Conservation (phyloP, 2,888 invertebrate species). For the Anodontia alba region DNA sequence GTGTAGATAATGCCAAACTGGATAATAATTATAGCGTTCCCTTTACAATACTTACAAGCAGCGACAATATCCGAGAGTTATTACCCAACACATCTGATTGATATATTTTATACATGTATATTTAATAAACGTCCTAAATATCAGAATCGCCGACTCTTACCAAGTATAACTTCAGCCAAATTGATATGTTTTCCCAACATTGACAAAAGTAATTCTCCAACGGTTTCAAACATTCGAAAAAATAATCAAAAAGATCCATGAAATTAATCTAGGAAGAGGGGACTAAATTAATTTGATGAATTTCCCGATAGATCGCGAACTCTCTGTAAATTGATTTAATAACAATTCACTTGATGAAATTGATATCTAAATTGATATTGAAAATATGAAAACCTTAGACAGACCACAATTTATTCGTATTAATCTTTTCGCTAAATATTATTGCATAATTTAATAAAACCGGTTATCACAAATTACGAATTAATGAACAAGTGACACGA, state of each 20-base stretch:
- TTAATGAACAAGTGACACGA: constrained; percentile 15
- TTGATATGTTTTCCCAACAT: background rate
- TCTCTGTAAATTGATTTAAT: constrained; percentile 20
- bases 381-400: constrained; percentile 19
- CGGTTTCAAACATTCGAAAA: constrained; percentile 21
- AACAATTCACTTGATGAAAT: constrained; percentile 20
- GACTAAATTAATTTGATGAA: constrained; percentile 21
- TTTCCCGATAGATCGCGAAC: constrained; percentile 21
- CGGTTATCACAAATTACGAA: constrained; percentile 20
- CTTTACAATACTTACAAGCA: too few relatives aligned
- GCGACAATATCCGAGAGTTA: too few relatives aligned
- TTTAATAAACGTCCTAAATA: background rate
- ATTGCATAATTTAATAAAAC: constrained; percentile 21
- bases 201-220: constrained; percentile 17
- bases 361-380: constrained; percentile 21
- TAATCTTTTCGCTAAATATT: constrained; percentile 21
- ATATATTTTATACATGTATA: too few relatives aligned
- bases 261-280: constrained; percentile 20
- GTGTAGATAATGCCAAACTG: too few relatives aligned
- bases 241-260: constrained; percentile 20
- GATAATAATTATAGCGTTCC: too few relatives aligned
- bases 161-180: background rate
- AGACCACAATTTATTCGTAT: constrained; percentile 10
- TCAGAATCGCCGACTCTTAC: background rate
- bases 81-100: too few relatives aligned